Base-by-base conservation (phyloP, 1,140 invertebrate species). In the Coelopa frigida region DNA sequence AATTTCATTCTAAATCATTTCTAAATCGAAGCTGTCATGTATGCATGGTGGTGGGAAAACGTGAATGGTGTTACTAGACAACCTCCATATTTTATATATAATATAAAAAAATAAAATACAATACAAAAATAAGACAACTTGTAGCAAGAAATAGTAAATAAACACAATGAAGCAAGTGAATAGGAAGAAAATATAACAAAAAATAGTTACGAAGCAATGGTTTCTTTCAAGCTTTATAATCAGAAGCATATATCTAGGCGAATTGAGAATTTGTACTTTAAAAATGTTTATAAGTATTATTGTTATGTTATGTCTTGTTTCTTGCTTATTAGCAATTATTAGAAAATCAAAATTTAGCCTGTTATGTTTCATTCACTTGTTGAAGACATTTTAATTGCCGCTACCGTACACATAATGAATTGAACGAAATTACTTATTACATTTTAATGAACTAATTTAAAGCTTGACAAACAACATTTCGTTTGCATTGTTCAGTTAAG, bases 361-460 rank as follows among this genome's bases (percentile, higher is more conserved):
- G 4, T 10, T 22, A 39, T n/a, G n/a, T 39, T 39, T 29, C 3
- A 7, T 40, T 40, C 32, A 23, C 14, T 42, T 31, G 27, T 27
- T 23, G 22, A 21, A 41, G 32, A 42, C n/a, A n/a, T n/a, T n/a
- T n/a, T 42, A 42, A 29, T 29, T 29, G 7, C 27, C n/a, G 7
- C 27, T 29, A 29, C 7, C n/a, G 7, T 29, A 29, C 7, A 29
- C n/a, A 7, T 8, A 29, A 8, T 29, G 7, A 7, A 29, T 29
- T 29, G 7, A 8, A 29, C n/a, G 7, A 29, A 29, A n/a, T 5
- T 22, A 18, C 33, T 46, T 22, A 46, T 46, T 46, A 17, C 33
- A 46, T 37, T 45, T 45, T 17, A 35, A 35, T 46, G 20, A 35
- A 33, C 27, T 37, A 27, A 37, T 45, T 29, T 45, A 37, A 24